Evolutionary conservation across 2,888 invertebrate species (phyloP).

Genomic region (Orthonychiurus folsomi): DNA sequence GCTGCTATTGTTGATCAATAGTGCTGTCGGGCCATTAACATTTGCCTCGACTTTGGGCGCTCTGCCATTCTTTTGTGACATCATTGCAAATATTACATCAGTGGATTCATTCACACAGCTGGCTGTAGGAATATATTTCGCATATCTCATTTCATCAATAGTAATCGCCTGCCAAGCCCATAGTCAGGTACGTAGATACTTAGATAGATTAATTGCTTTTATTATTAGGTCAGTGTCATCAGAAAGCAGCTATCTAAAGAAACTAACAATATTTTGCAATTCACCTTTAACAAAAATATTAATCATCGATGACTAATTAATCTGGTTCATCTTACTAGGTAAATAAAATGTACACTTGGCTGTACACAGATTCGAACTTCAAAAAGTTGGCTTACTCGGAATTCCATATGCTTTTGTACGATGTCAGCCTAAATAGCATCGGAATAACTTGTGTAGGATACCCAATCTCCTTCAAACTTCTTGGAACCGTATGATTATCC

Average conservation of each 20-base stretch:
- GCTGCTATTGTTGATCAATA: background rate
- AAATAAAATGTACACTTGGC: background rate
- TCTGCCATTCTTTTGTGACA: background rate
- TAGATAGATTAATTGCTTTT: no score
- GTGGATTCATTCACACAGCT: no score
- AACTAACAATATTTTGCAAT: background rate
- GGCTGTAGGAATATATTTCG: background rate
- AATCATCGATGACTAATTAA: no score
- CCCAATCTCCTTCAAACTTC: background rate
- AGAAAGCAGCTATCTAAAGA: no score
- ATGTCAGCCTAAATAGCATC: background rate
- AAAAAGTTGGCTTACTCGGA: background rate
- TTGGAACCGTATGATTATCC: background rate
- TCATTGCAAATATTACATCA: background rate
- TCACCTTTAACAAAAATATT: background rate
- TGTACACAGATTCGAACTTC: background rate
- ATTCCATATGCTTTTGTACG: background rate
- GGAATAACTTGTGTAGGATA: background rate
- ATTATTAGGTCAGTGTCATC: no score
- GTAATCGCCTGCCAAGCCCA: no score
- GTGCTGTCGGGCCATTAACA: background rate
- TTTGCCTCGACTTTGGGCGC: background rate
- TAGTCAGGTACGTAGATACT: no score
- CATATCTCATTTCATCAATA: no score
- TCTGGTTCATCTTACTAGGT: no score